Evolutionary conservation across 2,797 vertebrate species (phyloP), one percentile per base, ranked within the genome.

Genomic region (Anguilla obscura): DNA sequence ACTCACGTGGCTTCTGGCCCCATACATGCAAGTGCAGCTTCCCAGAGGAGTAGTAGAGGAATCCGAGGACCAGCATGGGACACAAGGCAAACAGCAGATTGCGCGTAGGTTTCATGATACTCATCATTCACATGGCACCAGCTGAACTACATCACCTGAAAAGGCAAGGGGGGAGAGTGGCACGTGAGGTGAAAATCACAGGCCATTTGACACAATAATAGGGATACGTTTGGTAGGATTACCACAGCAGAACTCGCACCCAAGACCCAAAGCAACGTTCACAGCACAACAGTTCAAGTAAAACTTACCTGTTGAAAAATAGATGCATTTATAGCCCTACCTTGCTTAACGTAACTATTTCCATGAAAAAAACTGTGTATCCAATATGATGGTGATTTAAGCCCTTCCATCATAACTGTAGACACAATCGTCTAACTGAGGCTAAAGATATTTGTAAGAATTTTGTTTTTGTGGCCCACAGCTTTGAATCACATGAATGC

Each of bases 1-100:
- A 98, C 98, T 99, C 97, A 99, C 98, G 97, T 93, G 97, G 93
- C 93, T 99, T 98, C 94, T 97, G 94, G 69, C 94, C 97, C 98
- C 98, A 99, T 74, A 96, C 95, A 89, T 96, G 95, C 84, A 98
- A 95, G 92, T 98, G 98, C 83, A 99, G 96, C 95, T 98, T 99
- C 95, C 97, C 96, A 0, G 97, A 98, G 58, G 97, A 98, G 91
- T 98, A 99, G 95, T 97, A 99, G 91, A 99, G 97, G 95, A 99
- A 99, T 91, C 96, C 98, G 94, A 99, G 94, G 79, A 99, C 98
- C 94, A 99, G 95, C 93, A 98, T 97, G 93, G 98, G 96, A 94
- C 98, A 98, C 93, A 99, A 96, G 93, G 97, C 92, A 93, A 99
- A 98, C 95, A 99, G 97, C 95, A 99, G 94, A 93, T 99, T 99